Conservation (phyloP, 2,113 vertebrate genomes). For the Amblyornis subalaris region DNA sequence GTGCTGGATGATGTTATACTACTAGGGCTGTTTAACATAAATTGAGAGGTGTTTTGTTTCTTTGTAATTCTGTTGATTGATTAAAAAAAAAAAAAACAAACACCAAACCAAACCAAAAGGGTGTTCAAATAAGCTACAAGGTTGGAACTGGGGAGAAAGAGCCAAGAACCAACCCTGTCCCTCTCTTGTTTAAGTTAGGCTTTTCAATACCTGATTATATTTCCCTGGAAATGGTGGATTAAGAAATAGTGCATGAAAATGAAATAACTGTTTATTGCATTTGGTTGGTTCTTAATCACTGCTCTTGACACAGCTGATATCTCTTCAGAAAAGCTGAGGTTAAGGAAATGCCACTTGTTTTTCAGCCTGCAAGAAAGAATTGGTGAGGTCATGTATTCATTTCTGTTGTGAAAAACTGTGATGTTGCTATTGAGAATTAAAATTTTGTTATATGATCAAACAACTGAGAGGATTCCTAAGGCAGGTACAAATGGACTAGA, state of each 20-base stretch:
- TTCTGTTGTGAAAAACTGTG: not conserved
- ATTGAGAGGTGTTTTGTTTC: not conserved
- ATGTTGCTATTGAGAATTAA: not conserved
- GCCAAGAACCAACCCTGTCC: not conserved
- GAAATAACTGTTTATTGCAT: not conserved
- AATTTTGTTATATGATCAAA: not conserved
- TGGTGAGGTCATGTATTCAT: not conserved
- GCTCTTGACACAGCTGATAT: not conserved
- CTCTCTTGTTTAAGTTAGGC: not conserved
- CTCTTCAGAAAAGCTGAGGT: not conserved
- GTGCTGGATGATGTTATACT: not conserved
- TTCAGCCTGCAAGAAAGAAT: not conserved
- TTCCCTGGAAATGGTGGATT: not conserved
- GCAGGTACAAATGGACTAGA: not conserved
- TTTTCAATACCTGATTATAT: not conserved
- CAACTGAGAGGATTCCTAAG: not conserved
- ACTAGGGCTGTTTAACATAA: not conserved
- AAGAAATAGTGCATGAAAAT: not conserved
- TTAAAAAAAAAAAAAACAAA: accelerated
- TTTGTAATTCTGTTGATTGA: not conserved
- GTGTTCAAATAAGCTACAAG: not conserved
- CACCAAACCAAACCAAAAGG: not conserved
- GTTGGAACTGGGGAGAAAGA: not conserved
- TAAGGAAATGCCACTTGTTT: not conserved
- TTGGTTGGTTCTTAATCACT: not conserved